Evolutionary conservation across 2,113 vertebrate species (phyloP).

Genomic region (Alligator mississippiensis): DNA sequence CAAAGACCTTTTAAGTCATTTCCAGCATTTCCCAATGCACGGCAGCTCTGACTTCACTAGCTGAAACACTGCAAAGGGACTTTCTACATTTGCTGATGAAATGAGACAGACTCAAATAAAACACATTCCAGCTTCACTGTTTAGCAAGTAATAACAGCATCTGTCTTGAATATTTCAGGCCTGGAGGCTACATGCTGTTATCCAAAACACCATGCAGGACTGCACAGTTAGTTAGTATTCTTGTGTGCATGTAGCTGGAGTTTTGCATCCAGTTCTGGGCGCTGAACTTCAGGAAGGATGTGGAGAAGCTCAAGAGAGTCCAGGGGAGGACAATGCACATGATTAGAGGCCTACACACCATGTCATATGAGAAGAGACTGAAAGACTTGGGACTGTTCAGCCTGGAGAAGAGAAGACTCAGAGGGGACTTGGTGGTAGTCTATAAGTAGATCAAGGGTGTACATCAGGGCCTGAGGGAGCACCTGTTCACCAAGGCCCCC

Average conservation of each 20-base stretch:
- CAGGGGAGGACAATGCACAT: too few relatives aligned
- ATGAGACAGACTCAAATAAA: neutral
- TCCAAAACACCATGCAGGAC: neutral
- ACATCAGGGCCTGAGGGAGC: too few relatives aligned
- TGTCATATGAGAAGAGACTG: too few relatives aligned
- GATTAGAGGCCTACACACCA: too few relatives aligned
- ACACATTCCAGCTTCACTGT: neutral
- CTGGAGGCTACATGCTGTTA: neutral
- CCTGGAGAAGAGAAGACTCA: too few relatives aligned
- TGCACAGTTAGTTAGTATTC: conserved; percentile 56
- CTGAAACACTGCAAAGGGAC: neutral
- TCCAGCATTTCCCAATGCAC: neutral
- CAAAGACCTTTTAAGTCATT: neutral
- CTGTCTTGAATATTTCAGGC: neutral
- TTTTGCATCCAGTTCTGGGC: too few relatives aligned
- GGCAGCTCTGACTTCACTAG: neutral
- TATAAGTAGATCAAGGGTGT: too few relatives aligned
- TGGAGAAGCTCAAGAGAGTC: too few relatives aligned
- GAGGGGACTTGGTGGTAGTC: too few relatives aligned
- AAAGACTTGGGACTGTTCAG: too few relatives aligned
- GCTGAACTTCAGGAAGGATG: too few relatives aligned
- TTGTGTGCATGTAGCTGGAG: neutral
- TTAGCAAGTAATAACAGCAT: neutral
- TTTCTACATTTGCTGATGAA: neutral
- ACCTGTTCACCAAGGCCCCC: too few relatives aligned